Evolutionary conservation across 2,888 invertebrate genomes (phyloP).

Genomic region (Carcina quercana): DNA sequence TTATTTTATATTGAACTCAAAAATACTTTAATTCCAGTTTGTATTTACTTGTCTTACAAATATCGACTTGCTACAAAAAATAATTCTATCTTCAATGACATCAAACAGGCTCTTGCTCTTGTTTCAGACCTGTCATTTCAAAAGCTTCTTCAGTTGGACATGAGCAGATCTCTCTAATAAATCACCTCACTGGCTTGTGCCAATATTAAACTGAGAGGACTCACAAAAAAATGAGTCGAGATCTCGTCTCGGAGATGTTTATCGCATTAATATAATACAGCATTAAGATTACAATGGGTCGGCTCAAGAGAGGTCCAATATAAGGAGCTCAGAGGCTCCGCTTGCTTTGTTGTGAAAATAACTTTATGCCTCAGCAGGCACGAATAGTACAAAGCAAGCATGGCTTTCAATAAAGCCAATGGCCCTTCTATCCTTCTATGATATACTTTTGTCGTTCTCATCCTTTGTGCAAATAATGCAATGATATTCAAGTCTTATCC

Average conservation of each 20-base stretch:
- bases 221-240: conserved; percentile 53
- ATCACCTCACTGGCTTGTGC: no score
- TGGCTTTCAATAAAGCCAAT: conserved; percentile 65
- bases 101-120: no score
- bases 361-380: conserved; percentile 64
- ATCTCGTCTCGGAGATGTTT: conserved; percentile 61
- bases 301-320: conserved; percentile 70
- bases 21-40: no score
- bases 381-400: conserved; percentile 54
- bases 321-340: conserved; percentile 62
- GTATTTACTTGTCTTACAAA: no score
- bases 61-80: no score
- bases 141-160: no score
- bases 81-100: no score
- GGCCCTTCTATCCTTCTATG: conserved; percentile 49
- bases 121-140: no score
- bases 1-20: no score
- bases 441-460: conserved; percentile 51
- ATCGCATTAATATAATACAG: conserved; percentile 74
- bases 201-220: conserved; percentile 58
- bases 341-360: conserved; percentile 71
- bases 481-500: conserved; percentile 30
- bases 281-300: conserved; percentile 71
- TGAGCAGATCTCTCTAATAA: no score
- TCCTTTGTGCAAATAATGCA: conserved; percentile 57